Percentiles rank a stretch among this genome's conserved stretches.
Evolutionary conservation across 2,888 invertebrate species (phyloP).

Genomic region (Gortyna flavago): DNA sequence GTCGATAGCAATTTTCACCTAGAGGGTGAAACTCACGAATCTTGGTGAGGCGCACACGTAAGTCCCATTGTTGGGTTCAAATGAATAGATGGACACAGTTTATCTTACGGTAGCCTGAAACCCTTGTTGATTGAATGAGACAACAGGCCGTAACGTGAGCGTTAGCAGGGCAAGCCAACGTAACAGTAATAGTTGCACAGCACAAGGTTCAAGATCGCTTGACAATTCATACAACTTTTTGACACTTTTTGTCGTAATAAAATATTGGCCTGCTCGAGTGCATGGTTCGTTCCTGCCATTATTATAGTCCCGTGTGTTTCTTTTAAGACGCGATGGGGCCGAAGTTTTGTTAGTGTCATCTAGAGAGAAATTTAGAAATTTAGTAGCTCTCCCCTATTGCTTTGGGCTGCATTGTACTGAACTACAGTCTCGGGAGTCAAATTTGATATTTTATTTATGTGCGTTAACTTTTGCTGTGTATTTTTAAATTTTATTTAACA

Average conservation of each 20-base stretch:
- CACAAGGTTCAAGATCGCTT: slow-evolving; percentile 3
- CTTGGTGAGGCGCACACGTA: neutral
- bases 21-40: neutral
- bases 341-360: slow-evolving; percentile 85
- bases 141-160: neutral
- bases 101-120: slow-evolving; percentile 31
- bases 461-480: slow-evolving; percentile 48
- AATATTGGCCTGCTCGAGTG: neutral
- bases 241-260: too few relatives aligned
- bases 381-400: slow-evolving; percentile 77
- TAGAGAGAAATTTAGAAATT: slow-evolving; percentile 84
- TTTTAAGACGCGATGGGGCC: slow-evolving; percentile 69
- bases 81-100: slow-evolving; percentile 40
- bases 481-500: slow-evolving; percentile 34
- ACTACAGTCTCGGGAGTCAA: slow-evolving; percentile 65
- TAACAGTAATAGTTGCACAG: neutral
- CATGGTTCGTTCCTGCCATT: neutral
- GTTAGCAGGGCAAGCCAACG: neutral
- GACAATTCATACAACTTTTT: too few relatives aligned
- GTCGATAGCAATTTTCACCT: neutral
- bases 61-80: slow-evolving; percentile 19
- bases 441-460: slow-evolving; percentile 70
- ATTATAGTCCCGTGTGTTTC: slow-evolving; percentile 69
- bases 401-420: slow-evolving; percentile 69
- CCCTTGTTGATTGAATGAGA: slow-evolving; percentile 40